Evolutionary conservation across 1,140 invertebrate genomes (phyloP).

Genomic region (Eumeta japonica): DNA sequence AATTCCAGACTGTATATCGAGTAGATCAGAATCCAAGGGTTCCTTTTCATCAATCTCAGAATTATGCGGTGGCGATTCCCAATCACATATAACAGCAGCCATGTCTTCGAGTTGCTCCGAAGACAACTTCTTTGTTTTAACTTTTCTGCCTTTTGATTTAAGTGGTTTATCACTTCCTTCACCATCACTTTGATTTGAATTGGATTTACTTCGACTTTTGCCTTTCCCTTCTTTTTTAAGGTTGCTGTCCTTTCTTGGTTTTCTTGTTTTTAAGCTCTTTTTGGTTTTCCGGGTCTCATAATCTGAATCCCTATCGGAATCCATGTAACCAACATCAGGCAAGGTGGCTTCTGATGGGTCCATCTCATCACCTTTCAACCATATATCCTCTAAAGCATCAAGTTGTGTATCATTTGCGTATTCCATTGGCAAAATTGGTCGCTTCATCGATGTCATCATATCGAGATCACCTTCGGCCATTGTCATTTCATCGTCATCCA

Average conservation of each 20-base stretch:
- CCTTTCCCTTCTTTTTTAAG: constrained; percentile 15
- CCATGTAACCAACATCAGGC: constrained; percentile 49
- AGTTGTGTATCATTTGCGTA: constrained; percentile 68
- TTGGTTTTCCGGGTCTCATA: constrained; percentile 35
- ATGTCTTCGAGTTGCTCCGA: constrained; percentile 32
- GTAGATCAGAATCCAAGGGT: too few species aligned
- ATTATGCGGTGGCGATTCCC: too few species aligned
- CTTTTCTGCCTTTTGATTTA: constrained; percentile 16
- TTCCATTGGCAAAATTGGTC: constrained; percentile 52
- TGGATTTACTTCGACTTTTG: background rate
- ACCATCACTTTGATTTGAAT: background rate
- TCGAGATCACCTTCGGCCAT: constrained; percentile 56
- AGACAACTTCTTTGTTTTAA: constrained; percentile 37
- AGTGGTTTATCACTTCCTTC: constrained; percentile 1
- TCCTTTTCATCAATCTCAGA: too few species aligned
- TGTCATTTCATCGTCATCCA: constrained; percentile 53
- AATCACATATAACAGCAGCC: constrained; percentile 35
- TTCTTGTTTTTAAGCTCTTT: constrained; percentile 23
- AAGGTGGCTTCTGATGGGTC: constrained; percentile 53
- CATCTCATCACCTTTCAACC: constrained; percentile 79
- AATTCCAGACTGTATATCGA: too few species aligned
- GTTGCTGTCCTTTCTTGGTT: constrained; percentile 20
- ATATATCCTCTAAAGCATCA: constrained; percentile 77
- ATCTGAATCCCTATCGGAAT: constrained; percentile 50
- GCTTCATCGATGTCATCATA: constrained; percentile 56